phyloP scores from a whole-genome alignment of 2,113 vertebrate genomes.

The Cryptotis parvus region DNA sequence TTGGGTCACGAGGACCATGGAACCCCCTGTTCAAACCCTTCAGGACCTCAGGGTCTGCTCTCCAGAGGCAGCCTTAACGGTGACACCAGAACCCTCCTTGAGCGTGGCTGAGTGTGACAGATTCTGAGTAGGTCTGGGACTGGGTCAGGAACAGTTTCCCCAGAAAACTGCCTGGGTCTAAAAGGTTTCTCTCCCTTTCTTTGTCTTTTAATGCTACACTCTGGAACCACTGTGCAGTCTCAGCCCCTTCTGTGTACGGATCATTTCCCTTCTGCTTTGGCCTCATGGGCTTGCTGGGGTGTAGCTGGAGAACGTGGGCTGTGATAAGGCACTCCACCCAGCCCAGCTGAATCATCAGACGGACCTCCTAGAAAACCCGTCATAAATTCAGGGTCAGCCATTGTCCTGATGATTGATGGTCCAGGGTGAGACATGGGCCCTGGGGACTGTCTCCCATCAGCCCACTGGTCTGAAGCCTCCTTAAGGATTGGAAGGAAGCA shows the following conservation, averaged over 20 bases:
- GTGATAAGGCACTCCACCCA: too few species aligned
- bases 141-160: background rate
- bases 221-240: background rate
- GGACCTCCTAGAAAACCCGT: background rate
- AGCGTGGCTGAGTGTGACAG: background rate
- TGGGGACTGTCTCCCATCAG: background rate
- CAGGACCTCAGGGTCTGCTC: background rate
- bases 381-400: background rate
- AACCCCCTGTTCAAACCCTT: background rate
- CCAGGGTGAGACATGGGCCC: background rate
- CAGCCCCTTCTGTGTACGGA: background rate
- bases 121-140: background rate
- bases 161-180: background rate
- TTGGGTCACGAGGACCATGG: background rate
- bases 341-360: background rate
- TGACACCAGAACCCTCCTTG: too few species aligned
- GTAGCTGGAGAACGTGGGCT: background rate
- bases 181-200: constrained; percentile 5
- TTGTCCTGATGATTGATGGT: background rate
- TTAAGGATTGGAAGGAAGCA: background rate
- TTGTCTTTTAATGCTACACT: constrained; percentile 25
- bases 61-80: too few species aligned
- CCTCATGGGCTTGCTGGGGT: background rate
- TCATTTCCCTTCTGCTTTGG: background rate
- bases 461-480: too few species aligned